These are phyloP conservation scores for Eretmocerus hayati DNA, from an alignment of 2,888 invertebrate genomes.

Conservation along the genomic window DNA sequence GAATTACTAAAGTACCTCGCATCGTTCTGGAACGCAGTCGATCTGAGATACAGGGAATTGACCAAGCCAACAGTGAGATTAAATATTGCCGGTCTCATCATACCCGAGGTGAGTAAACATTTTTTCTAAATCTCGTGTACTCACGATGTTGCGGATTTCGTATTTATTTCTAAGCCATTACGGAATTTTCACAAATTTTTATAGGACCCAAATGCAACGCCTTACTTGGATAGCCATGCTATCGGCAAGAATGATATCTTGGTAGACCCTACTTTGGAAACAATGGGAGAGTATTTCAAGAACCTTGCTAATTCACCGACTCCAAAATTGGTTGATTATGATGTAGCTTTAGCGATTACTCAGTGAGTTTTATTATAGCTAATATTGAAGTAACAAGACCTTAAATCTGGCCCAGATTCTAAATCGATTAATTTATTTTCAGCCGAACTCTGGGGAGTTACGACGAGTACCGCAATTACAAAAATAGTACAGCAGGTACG, in stretches of 20 bases:
- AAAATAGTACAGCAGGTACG: not conserved
- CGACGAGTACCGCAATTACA: too few species aligned
- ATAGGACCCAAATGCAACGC: not conserved
- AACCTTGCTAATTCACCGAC: not conserved
- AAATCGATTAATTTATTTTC: not conserved
- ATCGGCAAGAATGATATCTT: not conserved
- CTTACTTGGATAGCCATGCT: not conserved
- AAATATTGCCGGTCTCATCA: constrained; percentile 12
- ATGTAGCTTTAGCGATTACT: constrained; percentile 4
- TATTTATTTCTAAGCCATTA: not conserved
- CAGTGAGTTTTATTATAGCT: not conserved
- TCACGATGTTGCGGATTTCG: not conserved
- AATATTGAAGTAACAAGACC: not conserved
- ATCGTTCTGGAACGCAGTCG: constrained; percentile 13
- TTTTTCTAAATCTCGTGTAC: not conserved
- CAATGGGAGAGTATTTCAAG: constrained; percentile 6
- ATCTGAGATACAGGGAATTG: constrained; percentile 10
- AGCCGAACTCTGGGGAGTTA: not conserved
- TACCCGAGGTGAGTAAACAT: constrained; percentile 5
- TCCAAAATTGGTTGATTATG: constrained; percentile 6
- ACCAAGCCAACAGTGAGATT: constrained; percentile 3
- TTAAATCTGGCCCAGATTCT: not conserved
- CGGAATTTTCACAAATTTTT: not conserved
- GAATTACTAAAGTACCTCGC: constrained; percentile 5
- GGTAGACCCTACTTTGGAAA: not conserved